phyloP scores from a whole-genome alignment of 2,888 invertebrate species.

The Diaphora mendica region DNA sequence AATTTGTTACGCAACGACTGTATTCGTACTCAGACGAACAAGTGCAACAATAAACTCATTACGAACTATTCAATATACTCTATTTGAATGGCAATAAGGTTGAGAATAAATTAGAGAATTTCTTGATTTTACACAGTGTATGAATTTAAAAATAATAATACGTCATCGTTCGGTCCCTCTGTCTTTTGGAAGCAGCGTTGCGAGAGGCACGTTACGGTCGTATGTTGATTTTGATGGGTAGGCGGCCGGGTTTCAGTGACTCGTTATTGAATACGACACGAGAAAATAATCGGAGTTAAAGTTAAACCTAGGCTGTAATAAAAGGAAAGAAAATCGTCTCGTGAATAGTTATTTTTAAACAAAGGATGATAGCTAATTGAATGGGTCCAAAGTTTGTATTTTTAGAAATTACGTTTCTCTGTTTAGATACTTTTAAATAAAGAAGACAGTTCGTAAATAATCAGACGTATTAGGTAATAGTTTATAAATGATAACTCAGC shows the following conservation, averaged over 20 bases:
- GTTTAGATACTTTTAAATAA: background rate
- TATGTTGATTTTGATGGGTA: slow-evolving; percentile 78
- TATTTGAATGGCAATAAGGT: slow-evolving; percentile 43
- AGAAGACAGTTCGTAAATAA: background rate
- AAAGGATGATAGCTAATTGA: background rate
- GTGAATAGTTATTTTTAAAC: too few relatives aligned
- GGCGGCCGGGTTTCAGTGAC: slow-evolving; percentile 48
- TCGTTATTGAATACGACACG: slow-evolving; percentile 58
- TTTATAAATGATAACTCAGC: background rate
- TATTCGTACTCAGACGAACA: slow-evolving; percentile 68
- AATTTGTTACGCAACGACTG: slow-evolving; percentile 80
- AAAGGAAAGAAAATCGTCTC: background rate
- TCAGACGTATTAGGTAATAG: background rate
- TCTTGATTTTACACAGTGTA: slow-evolving; percentile 58
- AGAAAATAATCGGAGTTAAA: slow-evolving; percentile 10
- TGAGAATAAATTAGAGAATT: slow-evolving; percentile 32
- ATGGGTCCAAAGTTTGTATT: background rate
- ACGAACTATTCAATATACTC: slow-evolving; percentile 13
- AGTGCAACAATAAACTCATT: slow-evolving; percentile 80
- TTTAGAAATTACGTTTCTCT: background rate
- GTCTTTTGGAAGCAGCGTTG: slow-evolving; percentile 79
- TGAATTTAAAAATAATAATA: slow-evolving; percentile 84
- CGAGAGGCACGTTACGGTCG: slow-evolving; percentile 72
- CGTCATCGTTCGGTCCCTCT: slow-evolving; percentile 76
- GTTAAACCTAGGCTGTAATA: background rate